Percentiles rank a stretch among this genome's conserved stretches.
phyloP scores from a whole-genome alignment of 2,888 invertebrate genomes.

The Coenonympha glycerion region DNA sequence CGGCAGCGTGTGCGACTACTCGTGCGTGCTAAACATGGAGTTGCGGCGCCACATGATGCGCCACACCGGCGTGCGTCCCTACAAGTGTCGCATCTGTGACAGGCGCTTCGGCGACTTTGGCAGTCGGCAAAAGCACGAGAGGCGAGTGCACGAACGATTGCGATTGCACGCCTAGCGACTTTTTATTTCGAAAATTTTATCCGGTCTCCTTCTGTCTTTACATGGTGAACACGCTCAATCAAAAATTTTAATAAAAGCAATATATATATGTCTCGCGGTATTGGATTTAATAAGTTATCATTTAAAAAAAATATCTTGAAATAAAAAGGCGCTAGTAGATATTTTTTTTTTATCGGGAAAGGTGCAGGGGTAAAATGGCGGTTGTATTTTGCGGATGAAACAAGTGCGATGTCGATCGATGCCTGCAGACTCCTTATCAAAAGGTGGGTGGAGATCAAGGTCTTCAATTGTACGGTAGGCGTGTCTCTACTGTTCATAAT shows the following conservation, averaged over 20 bases:
- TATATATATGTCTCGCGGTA: too few relatives aligned
- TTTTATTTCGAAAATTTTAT: background rate
- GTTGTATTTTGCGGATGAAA: background rate
- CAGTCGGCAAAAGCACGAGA: slow-evolving; percentile 67
- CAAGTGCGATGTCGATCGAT: slow-evolving; percentile 4
- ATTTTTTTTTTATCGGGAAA: too few relatives aligned
- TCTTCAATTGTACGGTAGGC: background rate
- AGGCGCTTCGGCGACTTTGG: slow-evolving; percentile 68
- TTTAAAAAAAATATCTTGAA: too few relatives aligned
- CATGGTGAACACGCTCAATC: too few relatives aligned
- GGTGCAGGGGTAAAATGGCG: too few relatives aligned
- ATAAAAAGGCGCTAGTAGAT: too few relatives aligned
- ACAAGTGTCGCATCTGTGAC: slow-evolving; percentile 68
- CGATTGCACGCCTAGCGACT: background rate
- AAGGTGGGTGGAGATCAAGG: background rate
- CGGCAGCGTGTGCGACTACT: slow-evolving; percentile 48
- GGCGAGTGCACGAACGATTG: slow-evolving; percentile 41
- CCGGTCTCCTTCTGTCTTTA: background rate
- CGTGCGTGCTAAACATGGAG: slow-evolving; percentile 50
- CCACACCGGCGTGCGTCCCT: slow-evolving; percentile 64
- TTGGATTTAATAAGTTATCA: too few relatives aligned
- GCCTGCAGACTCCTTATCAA: background rate
- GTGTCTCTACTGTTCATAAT: background rate
- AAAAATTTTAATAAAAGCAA: too few relatives aligned
- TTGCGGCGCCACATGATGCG: slow-evolving; percentile 66